Percentiles rank a stretch among this genome's conserved stretches.
Conservation (phyloP, 2,888 invertebrate species). For the Stegophylla sp. region DNA sequence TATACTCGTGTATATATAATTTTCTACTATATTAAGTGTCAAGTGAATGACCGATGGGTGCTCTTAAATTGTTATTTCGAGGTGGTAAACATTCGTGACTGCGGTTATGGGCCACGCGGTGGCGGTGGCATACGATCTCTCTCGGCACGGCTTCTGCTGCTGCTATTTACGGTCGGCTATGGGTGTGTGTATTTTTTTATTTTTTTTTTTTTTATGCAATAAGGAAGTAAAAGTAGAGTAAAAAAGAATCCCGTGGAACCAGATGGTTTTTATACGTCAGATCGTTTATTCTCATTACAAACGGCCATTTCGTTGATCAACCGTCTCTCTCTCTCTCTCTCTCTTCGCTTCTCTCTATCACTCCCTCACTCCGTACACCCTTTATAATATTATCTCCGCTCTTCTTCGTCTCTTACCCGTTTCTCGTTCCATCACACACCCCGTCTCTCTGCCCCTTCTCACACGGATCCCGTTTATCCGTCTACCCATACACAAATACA, state of each 20-base stretch:
- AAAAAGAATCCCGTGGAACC: constrained; percentile 32
- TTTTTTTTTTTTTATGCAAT: background rate
- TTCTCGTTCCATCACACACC: background rate
- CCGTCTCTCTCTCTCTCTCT: background rate
- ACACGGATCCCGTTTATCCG: background rate
- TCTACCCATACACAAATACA: background rate
- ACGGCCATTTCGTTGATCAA: constrained; percentile 55
- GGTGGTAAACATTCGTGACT: constrained; percentile 11
- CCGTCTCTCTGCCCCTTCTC: background rate
- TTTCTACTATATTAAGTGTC: too few species aligned
- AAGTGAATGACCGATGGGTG: too few species aligned
- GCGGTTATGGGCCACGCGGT: background rate
- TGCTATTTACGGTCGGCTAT: background rate
- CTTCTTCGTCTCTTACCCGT: background rate
- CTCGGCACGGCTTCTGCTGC: background rate
- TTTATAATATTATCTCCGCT: background rate
- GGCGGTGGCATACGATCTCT: too few species aligned
- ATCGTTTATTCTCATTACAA: constrained; percentile 58
- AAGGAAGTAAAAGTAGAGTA: constrained; percentile 3
- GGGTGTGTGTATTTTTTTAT: too few species aligned
- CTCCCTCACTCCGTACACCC: background rate
- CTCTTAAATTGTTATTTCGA: background rate
- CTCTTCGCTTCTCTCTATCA: too few species aligned
- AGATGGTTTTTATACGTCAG: constrained; percentile 55
- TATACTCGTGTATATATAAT: too few species aligned